These are phyloP conservation scores for Cherax destructor DNA, from an alignment of 1,140 invertebrate genomes.

Conservation along the genomic window DNA sequence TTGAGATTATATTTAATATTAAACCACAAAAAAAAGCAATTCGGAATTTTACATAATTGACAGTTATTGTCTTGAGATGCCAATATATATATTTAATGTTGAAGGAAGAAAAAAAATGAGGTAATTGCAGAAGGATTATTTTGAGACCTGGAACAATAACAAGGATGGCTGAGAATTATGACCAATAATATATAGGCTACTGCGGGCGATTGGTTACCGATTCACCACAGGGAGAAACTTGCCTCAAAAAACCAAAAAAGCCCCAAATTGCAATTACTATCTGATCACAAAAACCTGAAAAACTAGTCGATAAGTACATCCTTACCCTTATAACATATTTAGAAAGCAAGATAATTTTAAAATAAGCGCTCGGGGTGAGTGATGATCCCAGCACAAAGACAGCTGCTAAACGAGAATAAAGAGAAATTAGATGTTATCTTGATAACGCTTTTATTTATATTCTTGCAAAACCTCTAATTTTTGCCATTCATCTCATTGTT, in stretches of 20 bases:
- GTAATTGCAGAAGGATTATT: conserved; percentile 51
- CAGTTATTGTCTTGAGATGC: conserved; percentile 9
- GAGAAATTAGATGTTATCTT: conserved; percentile 36
- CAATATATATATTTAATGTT: conserved; percentile 31
- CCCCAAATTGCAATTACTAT: conserved; percentile 33
- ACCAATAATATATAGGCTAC: conserved; percentile 45
- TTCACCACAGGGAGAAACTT: conserved; percentile 21
- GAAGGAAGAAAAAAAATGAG: conserved; percentile 28
- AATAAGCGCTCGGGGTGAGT: conserved; percentile 17
- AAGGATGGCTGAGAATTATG: conserved; percentile 33
- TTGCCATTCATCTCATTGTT: conserved; percentile 16
- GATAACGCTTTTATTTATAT: conserved; percentile 39
- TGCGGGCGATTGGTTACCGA: conserved; percentile 27
- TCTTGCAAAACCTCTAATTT: conserved; percentile 54
- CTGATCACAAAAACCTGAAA: conserved; percentile 43
- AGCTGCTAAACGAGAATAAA: conserved; percentile 54
- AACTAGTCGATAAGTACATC: conserved; percentile 45
- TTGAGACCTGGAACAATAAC: conserved; percentile 50
- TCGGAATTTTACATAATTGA: background rate
- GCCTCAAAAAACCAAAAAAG: conserved; percentile 27
- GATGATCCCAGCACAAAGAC: conserved; percentile 18
- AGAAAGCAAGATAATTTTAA: conserved; percentile 28
- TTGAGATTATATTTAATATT: background rate
- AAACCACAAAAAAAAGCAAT: background rate
- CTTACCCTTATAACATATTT: conserved; percentile 41